Percentiles rank a stretch among this genome's conserved stretches.
Conservation (phyloP, 2,888 invertebrate genomes). For the Melinopterus prodromus region DNA sequence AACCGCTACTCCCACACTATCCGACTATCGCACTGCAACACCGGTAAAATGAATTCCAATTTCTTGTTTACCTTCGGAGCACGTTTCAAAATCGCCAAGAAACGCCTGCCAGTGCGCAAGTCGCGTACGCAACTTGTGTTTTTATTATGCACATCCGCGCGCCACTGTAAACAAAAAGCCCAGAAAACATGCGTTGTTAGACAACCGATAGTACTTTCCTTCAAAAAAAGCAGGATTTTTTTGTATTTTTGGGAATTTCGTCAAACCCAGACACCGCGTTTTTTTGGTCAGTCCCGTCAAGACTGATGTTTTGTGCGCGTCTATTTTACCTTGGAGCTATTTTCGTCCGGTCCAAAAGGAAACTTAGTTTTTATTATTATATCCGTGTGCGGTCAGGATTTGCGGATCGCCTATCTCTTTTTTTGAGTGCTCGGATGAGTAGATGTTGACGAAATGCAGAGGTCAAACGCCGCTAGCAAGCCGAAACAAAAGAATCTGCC, state of each 20-base stretch:
- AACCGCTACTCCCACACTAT: neutral
- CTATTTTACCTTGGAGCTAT: neutral
- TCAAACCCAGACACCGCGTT: neutral
- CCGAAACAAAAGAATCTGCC: conserved; percentile 34
- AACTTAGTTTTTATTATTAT: conserved; percentile 6
- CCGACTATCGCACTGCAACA: neutral
- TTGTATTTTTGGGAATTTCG: neutral
- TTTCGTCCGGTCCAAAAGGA: neutral
- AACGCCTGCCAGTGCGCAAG: neutral
- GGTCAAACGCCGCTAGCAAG: conserved; percentile 18
- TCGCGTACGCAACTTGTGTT: neutral
- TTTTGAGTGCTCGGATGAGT: neutral
- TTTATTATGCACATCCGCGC: neutral
- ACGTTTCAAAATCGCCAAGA: neutral
- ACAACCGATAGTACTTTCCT: neutral
- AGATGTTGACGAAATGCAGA: conserved; percentile 34
- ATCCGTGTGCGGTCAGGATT: neutral
- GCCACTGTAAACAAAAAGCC: neutral
- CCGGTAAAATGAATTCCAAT: neutral
- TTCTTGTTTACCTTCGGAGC: neutral
- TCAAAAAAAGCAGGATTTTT: neutral
- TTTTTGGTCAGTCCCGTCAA: neutral
- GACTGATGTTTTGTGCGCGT: neutral
- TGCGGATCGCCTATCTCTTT: neutral
- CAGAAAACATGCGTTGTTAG: neutral